Base-by-base conservation (phyloP, 1,140 invertebrate genomes). In the Artemia franciscana region DNA sequence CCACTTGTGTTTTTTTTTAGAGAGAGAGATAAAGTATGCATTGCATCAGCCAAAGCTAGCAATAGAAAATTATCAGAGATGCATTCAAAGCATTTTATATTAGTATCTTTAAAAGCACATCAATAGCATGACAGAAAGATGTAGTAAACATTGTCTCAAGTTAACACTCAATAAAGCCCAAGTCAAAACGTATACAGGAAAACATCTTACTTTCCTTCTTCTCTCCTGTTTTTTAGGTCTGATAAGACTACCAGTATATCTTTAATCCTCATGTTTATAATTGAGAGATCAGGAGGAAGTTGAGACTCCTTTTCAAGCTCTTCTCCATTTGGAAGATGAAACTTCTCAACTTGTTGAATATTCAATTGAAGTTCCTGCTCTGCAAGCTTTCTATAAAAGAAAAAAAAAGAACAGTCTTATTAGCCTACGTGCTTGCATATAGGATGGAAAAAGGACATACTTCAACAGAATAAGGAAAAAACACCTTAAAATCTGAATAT, bases 181-280 rank as follows among this genome's bases (percentile, higher is more conserved):
- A n/a, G 30, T 39, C 63, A 9, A 65, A 64, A 67, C 30, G 66
- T 58, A 61, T 61, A 51, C 51, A 18, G 4, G 23, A 26, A 9
- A 4, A 26, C 21, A 12, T 57, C 60, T 65, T 72, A 81, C 78
- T 75, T 80, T 26, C 81, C 82, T 24, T 78, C 72, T 70, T 93
- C 82, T 63, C 86, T 79, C 60, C 86, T 75, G 60, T 79, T 82
- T 65, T 81, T 88, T 69, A 98, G 98, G 75, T 98, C 90, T 12
- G 83, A 80, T 28, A 98, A 75, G 15, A 97, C 88, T 67, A 83
- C 77, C 12, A 89, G 77, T 57, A 93, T 78, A 72, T 97, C 93
- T 66, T 87, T 84, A 58, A 97, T 95, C 69, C 92, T 79, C 69
- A 91, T 85, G 71, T 91, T 85, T 5, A 96, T 77, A 67, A 91